A percentile compares a stretch with the other conserved stretches of the same genome.
Evolutionary conservation across 2,888 invertebrate genomes (phyloP).

Genomic region (Lepidochrysops patricia): DNA sequence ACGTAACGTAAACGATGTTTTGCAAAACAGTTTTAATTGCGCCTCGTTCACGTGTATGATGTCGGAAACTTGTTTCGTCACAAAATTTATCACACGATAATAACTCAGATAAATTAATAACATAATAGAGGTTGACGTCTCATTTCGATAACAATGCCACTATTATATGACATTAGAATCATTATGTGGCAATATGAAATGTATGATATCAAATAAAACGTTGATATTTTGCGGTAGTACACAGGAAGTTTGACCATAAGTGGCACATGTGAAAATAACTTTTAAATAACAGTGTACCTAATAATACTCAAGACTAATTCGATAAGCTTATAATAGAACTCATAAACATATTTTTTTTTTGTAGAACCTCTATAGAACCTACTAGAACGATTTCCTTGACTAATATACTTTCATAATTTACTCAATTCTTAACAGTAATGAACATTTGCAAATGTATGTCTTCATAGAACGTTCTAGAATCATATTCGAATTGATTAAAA

Average conservation of each 20-base stretch:
- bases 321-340: too few relatives aligned
- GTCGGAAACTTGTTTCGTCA: slow-evolving; percentile 2
- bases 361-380: background rate
- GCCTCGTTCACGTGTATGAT: background rate
- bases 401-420: too few relatives aligned
- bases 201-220: slow-evolving; percentile 6
- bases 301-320: too few relatives aligned
- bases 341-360: too few relatives aligned
- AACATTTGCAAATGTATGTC: too few relatives aligned
- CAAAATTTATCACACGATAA: background rate
- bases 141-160: slow-evolving; percentile 1
- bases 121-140: background rate
- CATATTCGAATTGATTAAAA: too few relatives aligned
- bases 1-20: background rate
- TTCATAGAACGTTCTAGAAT: too few relatives aligned
- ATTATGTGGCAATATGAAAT: background rate
- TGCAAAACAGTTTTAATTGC: slow-evolving; percentile 2
- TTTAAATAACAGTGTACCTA: background rate
- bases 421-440: too few relatives aligned
- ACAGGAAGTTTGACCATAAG: slow-evolving; percentile 13
- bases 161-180: slow-evolving; percentile 5
- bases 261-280: background rate
- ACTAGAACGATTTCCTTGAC: background rate
- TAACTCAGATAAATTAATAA: background rate
- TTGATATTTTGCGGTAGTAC: slow-evolving; percentile 20